Percentiles rank a stretch among this genome's conserved stretches.
Evolutionary conservation across 2,113 vertebrate species (phyloP).

Genomic region (Manacus vitellinus): DNA sequence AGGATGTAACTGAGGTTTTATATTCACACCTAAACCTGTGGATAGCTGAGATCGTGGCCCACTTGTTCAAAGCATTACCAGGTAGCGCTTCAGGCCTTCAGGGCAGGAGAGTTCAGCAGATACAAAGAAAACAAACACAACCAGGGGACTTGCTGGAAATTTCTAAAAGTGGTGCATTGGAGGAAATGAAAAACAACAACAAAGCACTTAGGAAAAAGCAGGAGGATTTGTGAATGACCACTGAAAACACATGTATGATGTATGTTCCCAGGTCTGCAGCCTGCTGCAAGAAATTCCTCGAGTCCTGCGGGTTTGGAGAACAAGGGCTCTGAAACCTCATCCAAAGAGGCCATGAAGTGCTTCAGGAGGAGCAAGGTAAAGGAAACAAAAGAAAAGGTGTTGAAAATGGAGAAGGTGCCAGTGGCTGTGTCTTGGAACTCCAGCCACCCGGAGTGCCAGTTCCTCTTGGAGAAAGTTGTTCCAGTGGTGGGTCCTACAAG

Average conservation of each 20-base stretch:
- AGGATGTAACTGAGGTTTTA: not conserved
- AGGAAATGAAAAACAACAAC: not conserved
- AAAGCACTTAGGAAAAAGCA: not conserved
- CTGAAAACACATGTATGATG: not conserved
- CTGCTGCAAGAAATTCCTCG: not conserved
- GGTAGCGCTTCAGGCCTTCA: not conserved
- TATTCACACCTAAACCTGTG: not conserved
- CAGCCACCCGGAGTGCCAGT: not conserved
- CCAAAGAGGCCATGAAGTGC: conserved; percentile 57
- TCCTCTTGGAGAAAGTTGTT: not conserved
- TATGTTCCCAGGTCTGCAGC: conserved; percentile 42
- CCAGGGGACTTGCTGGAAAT: not conserved
- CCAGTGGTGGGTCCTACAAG: not conserved
- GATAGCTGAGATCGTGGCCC: not conserved
- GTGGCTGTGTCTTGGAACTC: fast-evolving
- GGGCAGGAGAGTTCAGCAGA: not conserved
- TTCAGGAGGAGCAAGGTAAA: conserved; percentile 82
- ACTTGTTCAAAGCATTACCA: not conserved
- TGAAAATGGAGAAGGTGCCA: not conserved
- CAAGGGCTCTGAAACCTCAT: not conserved
- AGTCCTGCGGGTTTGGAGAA: not conserved
- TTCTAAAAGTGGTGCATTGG: not conserved
- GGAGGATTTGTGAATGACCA: not conserved
- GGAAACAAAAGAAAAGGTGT: not conserved
- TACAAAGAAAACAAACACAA: not conserved